phyloP scores from a whole-genome alignment of 2,113 vertebrate genomes.

The Phyllostomus hastatus region DNA sequence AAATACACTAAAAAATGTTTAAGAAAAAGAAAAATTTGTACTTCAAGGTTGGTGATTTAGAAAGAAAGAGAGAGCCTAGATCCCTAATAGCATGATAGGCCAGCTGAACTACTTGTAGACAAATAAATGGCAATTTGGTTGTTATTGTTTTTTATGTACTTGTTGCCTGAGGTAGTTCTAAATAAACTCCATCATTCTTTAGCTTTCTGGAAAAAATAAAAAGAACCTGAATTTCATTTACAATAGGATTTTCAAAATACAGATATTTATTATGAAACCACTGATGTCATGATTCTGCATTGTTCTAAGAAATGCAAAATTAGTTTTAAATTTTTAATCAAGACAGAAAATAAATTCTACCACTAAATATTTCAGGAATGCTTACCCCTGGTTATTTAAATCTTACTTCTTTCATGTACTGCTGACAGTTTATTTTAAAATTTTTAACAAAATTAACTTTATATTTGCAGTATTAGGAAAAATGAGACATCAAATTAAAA shows the following conservation, averaged over 20 bases:
- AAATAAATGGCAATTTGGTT: neutral
- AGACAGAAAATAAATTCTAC: conserved; percentile 40
- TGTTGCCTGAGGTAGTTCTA: neutral
- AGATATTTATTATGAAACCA: conserved; percentile 43
- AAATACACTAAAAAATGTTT: no score
- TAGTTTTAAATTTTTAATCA: conserved; percentile 57
- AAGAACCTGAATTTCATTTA: neutral
- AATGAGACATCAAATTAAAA: neutral
- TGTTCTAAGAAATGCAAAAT: conserved; percentile 48
- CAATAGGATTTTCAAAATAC: neutral
- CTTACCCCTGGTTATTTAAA: conserved; percentile 32
- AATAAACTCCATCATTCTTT: neutral
- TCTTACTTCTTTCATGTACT: conserved; percentile 26
- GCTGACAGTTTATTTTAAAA: conserved; percentile 5
- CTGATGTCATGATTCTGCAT: neutral
- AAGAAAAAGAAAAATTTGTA: neutral
- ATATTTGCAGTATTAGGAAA: neutral
- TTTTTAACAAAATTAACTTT: conserved; percentile 44
- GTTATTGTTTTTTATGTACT: neutral
- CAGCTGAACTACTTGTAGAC: neutral
- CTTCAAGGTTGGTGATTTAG: neutral
- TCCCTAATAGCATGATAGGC: neutral
- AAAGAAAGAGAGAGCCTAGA: neutral
- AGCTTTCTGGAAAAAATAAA: neutral
- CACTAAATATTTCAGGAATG: conserved; percentile 50